These are phyloP conservation scores for Solenopsis invicta DNA, from an alignment of 1,140 invertebrate species.

Conservation along the genomic window DNA sequence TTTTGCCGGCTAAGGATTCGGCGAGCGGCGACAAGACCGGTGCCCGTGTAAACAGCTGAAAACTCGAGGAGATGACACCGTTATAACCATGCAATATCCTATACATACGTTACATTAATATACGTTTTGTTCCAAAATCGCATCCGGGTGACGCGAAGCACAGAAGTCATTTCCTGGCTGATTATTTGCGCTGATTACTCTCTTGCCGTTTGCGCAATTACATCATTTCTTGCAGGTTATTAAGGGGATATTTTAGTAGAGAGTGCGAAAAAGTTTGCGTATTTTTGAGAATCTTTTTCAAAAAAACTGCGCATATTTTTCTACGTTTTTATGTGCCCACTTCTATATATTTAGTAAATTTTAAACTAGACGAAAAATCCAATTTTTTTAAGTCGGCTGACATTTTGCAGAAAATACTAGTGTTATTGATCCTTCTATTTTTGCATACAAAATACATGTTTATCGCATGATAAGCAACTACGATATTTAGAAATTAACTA, in stretches of 20 bases:
- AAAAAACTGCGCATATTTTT: no score
- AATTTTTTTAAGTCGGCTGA: no score
- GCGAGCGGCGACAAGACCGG: background rate
- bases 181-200: background rate
- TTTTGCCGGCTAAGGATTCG: slow-evolving; percentile 42
- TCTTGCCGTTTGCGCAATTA: background rate
- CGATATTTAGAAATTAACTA: no score
- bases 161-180: background rate
- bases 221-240: background rate
- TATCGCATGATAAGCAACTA: no score
- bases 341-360: no score
- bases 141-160: background rate
- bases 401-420: no score
- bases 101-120: background rate
- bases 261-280: no score
- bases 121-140: background rate
- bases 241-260: background rate
- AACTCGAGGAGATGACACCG: background rate
- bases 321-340: no score
- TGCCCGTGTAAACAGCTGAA: slow-evolving; percentile 13
- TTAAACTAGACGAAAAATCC: no score
- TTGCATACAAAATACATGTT: no score
- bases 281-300: no score
- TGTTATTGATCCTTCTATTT: no score
- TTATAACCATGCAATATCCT: background rate